Conservation (phyloP, 2,888 invertebrate genomes). For the Leistus spinibarbis region DNA sequence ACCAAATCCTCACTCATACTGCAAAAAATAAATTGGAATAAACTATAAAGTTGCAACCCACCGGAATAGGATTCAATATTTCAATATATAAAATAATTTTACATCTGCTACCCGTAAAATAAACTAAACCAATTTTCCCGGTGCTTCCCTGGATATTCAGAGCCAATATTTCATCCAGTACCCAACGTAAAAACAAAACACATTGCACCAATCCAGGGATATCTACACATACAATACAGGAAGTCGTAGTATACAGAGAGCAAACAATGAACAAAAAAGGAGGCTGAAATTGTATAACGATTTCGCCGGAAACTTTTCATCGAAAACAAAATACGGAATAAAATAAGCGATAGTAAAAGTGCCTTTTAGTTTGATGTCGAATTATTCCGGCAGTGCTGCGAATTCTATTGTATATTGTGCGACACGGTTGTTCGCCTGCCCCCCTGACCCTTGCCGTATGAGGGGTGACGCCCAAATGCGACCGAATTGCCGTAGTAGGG, state of each 20-base stretch:
- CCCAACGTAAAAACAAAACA: not conserved
- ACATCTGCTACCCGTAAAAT: not conserved
- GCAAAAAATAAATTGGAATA: not conserved
- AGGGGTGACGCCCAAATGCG: not conserved
- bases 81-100: not conserved
- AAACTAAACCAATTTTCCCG: not conserved
- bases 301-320: slow-evolving; percentile 7
- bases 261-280: not conserved
- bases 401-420: not conserved
- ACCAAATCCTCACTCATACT: not conserved
- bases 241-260: not conserved
- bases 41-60: not conserved
- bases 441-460: not conserved
- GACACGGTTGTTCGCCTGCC: not conserved
- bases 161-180: not conserved
- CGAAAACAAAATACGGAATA: slow-evolving; percentile 26
- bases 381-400: slow-evolving; percentile 13
- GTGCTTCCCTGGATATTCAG: not conserved
- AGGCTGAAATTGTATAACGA: not conserved
- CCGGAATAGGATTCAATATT: too few species aligned
- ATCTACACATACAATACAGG: not conserved
- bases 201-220: not conserved
- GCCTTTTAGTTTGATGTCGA: slow-evolving; percentile 32
- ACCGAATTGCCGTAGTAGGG: not conserved
- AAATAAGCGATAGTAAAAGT: slow-evolving; percentile 37